Base-by-base conservation (phyloP, 2,797 vertebrate genomes). In the Peromyscus melanophrys region DNA sequence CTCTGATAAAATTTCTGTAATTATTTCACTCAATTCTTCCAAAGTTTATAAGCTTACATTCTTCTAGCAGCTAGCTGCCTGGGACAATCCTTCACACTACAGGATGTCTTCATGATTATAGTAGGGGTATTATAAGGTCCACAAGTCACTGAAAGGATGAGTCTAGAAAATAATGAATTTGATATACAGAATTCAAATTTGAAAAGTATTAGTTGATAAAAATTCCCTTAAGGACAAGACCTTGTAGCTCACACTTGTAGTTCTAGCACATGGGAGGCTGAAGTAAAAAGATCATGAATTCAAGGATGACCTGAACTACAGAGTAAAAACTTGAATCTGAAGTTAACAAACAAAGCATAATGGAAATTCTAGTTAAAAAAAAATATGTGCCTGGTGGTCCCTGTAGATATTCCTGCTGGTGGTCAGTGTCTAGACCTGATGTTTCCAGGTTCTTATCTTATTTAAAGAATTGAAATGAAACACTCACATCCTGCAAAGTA, bases 21-120 rank as follows among this genome's bases (percentile, higher is more conserved):
- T 83, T 63, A 34, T 55, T 71, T 93, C 59, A 55, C 2, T 13
- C 19, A 25, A 21, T 27, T 86, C 52, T 57, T 59, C 76, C 46
- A 87, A 86, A 93, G 7, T 14, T 92, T 46, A 37, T 27, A 83
- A 95, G 5, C 49, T 93, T 55, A 34, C 29, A 57, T 92, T 27
- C 29, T 37, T 46, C 16, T 59, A 55, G 2, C 0, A 13, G 43
- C 63, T 77, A 34, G 63, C 6, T 31, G n/a, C 73, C 6, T 73
- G 40, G 67, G 40, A 46, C 21, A 73, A 25, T 34, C 16, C 27
- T 86, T 89, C 8, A 52, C 14, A 69, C 6, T n/a, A 13, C 0
- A 43, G 0, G 4, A 0, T 59, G 37, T 49, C 43, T 81, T 49
- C 82, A 37, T 78, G 16, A n/a, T 57, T 89, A 19, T 19, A 23